Evolutionary conservation across 1,140 invertebrate species (phyloP), one percentile per base, ranked within the genome.

Genomic region (Penaeus japonicus): DNA sequence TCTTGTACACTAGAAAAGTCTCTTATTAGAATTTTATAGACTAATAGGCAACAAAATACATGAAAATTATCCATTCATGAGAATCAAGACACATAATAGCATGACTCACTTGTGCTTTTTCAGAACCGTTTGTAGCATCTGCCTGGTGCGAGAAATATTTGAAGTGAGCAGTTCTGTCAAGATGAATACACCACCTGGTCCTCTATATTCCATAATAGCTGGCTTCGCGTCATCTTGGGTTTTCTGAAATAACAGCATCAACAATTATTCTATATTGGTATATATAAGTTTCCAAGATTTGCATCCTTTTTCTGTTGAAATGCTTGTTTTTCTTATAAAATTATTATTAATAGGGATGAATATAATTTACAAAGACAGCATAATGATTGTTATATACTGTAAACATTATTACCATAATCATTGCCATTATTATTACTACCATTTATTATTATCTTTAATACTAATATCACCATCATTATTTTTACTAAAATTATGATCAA

Each of bases 101-200:
- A 22, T 20, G 7, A 15, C 65, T 83, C 39, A 88, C 87, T 47
- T 84, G 18, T 57, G 39, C 22, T 88, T 88, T 32, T 84, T 88
- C 4, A 83, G 57, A 22, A 75, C 53, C 7, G 15, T 35, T 10
- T 77, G 53, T 5, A 88, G 5, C 27, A 30, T 24, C 24, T 10
- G 39, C 32, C 85, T 85, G 7, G 85, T 85, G 30, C 47, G 62
- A 39, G 53, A 86, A 4, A 89, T 12, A 73, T 91, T 92, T 57
- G 91, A 91, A n/a, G 91, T 89, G 57, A 91, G 83, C 62, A 90
- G 79, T 47, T 92, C 91, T 2, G 90, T 22, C 17, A 92, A n/a
- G 7, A 92, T 20, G 30, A 90, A 81, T 22, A 81, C 54, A 32
- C 89, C 89, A 30, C 91, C 90, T 10, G 91, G 91, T 20, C 90